Base-by-base conservation (phyloP, 2,888 invertebrate species). In the Rhopalosiphum nymphaeae region DNA sequence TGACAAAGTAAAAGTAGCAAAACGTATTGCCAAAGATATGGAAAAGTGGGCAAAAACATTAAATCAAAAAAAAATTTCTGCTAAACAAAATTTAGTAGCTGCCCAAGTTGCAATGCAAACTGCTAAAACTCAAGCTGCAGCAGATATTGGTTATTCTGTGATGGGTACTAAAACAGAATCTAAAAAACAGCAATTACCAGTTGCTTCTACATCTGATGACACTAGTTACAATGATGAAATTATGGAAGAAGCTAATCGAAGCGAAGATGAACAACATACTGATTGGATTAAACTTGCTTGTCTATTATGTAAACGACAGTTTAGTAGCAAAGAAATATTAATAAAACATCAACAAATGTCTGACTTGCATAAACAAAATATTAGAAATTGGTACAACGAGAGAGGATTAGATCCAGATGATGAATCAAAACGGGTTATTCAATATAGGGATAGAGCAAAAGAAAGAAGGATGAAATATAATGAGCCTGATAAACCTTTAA, bases 11-110 rank as follows among this genome's bases (percentile, higher is more conserved):
- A 99, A 99, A 96, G 98, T 99, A 26, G 99, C 99, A 11, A 99
- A 99, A 96, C 99, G 99, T 96, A 99, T 99, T 95, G 99, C 99
- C 0, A 99, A 99, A 96, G 98, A 98, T 95, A 98, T 98, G 98
- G 98, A 98, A 95, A 97, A 98, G 94, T 99, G 99, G 99, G 99
- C 99, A 0, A 98, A 99, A 95, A 98, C 98, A 26, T 96, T 99
- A 95, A 99, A 99, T 96, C 99, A 99, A 96, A 99, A 99, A 96
- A 99, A 99, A 96, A 98, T 98, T 95, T 96, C 96, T 95, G 96
- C 96, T 53, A 96, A 96, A 94, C 95, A 95, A 93, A 95, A 95
- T 94, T 94, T 95, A 42, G 95, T 95, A 5, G 94, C 95, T 16
- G 89, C 95, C 16, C 95, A 95, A 94, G 95, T 96, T 95, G 96